phyloP scores from a whole-genome alignment of 2,113 vertebrate genomes.

The Neopipo cinnamomea region DNA sequence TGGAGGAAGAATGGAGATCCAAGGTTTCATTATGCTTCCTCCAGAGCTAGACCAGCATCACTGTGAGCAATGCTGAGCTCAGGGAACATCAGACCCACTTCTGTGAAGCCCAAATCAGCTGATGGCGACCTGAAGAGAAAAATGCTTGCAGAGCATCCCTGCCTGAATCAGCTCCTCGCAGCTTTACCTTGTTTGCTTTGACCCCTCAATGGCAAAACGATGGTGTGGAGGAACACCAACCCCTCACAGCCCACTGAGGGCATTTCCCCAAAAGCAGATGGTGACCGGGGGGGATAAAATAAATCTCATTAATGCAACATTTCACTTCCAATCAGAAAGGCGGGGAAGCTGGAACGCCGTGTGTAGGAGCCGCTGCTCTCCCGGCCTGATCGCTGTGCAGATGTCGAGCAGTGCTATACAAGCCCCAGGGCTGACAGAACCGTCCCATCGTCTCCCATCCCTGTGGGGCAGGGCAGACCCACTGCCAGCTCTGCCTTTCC shows the following conservation, averaged over 20 bases:
- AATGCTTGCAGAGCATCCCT: not conserved
- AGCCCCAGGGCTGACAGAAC: not conserved
- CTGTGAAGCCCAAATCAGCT: not conserved
- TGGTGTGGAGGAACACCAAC: not conserved
- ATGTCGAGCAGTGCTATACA: rapidly evolving
- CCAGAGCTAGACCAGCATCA: not conserved
- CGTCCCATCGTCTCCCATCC: rapidly evolving
- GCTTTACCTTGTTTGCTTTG: not conserved
- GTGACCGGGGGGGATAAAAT: not conserved
- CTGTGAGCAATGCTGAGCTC: not conserved
- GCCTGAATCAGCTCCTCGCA: not conserved
- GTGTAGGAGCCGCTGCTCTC: not conserved
- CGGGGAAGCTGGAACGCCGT: rapidly evolving
- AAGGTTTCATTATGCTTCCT: not conserved
- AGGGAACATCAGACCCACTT: not conserved
- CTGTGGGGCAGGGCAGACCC: not conserved
- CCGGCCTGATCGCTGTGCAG: not conserved
- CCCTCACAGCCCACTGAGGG: not conserved
- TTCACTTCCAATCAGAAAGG: not conserved
- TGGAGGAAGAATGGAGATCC: not conserved
- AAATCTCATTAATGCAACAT: not conserved
- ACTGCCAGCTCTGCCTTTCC: not conserved
- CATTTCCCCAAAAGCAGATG: not conserved
- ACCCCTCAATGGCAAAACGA: not conserved
- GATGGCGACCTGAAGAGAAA: not conserved